phyloP scores from a whole-genome alignment of 2,888 invertebrate genomes.

The Ptychoptera contaminata region DNA sequence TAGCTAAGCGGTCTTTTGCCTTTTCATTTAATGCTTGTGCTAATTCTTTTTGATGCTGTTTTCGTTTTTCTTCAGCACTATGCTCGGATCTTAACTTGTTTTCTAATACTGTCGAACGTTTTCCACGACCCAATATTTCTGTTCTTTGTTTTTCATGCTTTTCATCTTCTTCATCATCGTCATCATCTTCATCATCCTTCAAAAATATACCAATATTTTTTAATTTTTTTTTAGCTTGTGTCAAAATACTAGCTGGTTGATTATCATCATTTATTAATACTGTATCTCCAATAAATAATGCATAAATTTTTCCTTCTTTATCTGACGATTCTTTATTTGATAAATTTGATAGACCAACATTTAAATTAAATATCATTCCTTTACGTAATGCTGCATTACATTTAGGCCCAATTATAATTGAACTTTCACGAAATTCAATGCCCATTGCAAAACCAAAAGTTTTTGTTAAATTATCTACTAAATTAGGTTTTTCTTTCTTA shows the following conservation, averaged over 20 bases:
- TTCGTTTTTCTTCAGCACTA: constrained; percentile 93
- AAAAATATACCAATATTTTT: constrained; percentile 92
- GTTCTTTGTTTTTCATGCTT: constrained; percentile 38
- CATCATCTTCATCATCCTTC: constrained; percentile 76
- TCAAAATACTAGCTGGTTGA: constrained; percentile 63
- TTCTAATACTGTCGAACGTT: constrained; percentile 81
- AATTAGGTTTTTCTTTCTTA: constrained; percentile 69
- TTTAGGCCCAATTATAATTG: constrained; percentile 83
- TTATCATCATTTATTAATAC: constrained; percentile 85
- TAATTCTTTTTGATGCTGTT: constrained; percentile 90
- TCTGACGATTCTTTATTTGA: constrained; percentile 67
- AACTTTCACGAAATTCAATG: constrained; percentile 93
- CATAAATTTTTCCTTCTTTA: constrained; percentile 78
- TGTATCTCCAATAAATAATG: constrained; percentile 92
- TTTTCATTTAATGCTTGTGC: constrained; percentile 81
- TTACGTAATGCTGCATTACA: constrained; percentile 63
- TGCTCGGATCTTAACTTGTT: constrained; percentile 87
- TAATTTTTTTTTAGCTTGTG: constrained; percentile 84
- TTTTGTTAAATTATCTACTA: constrained; percentile 83
- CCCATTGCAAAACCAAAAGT: constrained; percentile 97
- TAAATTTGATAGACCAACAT: constrained; percentile 78
- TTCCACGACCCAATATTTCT: constrained; percentile 43
- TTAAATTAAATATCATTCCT: constrained; percentile 94
- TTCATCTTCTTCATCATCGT: constrained; percentile 63
- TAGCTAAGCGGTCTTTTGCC: constrained; percentile 81